Evolutionary conservation across 2,113 vertebrate genomes (phyloP).

Genomic region (Odocoileus virginianus): DNA sequence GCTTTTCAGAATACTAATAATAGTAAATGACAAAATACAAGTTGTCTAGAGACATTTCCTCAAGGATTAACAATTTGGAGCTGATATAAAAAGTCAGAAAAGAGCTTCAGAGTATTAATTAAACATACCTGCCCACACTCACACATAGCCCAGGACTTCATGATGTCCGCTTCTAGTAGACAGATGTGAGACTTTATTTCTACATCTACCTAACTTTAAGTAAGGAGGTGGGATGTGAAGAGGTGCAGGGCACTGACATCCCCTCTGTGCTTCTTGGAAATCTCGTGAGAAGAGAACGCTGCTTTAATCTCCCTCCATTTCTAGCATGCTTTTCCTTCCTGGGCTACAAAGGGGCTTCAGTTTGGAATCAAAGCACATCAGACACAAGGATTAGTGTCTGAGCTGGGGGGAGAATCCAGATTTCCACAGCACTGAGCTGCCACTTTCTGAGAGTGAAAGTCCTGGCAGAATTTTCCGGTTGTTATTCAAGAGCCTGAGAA

Average conservation of each 20-base stretch:
- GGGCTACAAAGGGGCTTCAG: not conserved
- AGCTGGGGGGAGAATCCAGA: not conserved
- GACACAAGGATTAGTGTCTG: slow-evolving; percentile 14
- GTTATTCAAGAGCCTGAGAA: not conserved
- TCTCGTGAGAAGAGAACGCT: not conserved
- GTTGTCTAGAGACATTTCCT: not conserved
- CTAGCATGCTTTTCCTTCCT: not conserved
- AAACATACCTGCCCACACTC: not conserved
- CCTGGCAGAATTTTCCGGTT: not conserved
- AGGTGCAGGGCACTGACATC: not conserved
- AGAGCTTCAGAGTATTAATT: not conserved
- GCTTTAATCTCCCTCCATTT: slow-evolving; percentile 2
- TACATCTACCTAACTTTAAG: not conserved
- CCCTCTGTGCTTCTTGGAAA: not conserved
- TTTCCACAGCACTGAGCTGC: not conserved
- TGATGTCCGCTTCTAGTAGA: not conserved
- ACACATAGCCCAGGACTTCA: not conserved
- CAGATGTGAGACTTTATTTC: not conserved
- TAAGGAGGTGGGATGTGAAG: not conserved
- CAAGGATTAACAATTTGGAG: not conserved
- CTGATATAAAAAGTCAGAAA: not conserved
- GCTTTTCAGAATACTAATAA: not conserved
- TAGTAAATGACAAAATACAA: not conserved
- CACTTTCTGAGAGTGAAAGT: not conserved
- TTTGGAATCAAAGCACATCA: not conserved